These are phyloP conservation scores for Cryptocephalus primarius DNA, from an alignment of 2,888 invertebrate genomes.

Conservation along the genomic window DNA sequence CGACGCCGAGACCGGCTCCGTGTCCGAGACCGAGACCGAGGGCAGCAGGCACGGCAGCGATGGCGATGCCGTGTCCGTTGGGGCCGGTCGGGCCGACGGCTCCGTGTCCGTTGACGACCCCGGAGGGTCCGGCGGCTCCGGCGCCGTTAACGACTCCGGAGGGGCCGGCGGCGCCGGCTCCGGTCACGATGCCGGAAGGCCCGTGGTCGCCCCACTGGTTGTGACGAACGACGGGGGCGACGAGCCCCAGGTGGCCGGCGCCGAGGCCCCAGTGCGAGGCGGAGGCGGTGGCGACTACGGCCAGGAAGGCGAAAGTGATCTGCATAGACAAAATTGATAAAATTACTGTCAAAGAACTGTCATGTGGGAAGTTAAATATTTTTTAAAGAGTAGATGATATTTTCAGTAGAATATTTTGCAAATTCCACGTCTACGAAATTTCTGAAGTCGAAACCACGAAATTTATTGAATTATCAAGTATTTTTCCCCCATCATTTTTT, in stretches of 20 bases:
- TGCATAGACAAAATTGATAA: background rate
- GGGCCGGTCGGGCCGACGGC: conserved; percentile 12
- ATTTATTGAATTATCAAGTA: too few relatives aligned
- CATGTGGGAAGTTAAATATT: too few relatives aligned
- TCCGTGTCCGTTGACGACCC: conserved; percentile 11
- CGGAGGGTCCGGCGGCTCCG: conserved; percentile 11
- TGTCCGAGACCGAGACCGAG: conserved; percentile 2
- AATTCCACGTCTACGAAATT: background rate
- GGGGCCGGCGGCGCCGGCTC: conserved; percentile 10
- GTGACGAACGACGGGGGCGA: background rate
- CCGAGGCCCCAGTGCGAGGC: conserved; percentile 5
- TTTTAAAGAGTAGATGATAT: too few relatives aligned
- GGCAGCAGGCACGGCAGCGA: conserved; percentile 2
- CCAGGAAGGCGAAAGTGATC: conserved; percentile 5
- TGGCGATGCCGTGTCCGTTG: conserved; percentile 3
- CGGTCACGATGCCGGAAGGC: conserved; percentile 8
- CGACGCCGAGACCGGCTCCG: conserved; percentile 1
- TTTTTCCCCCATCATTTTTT: too few relatives aligned
- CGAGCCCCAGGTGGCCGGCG: conserved; percentile 2
- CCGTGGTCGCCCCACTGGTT: conserved; percentile 1
- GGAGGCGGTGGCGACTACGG: conserved; percentile 4
- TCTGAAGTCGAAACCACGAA: background rate
- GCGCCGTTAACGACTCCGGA: conserved; percentile 10
- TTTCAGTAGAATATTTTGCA: too few relatives aligned
- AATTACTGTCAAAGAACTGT: background rate